Percentiles rank a stretch among this genome's conserved stretches.
Conservation (phyloP, 2,113 vertebrate genomes). For the Trochalopteron elliotii region DNA sequence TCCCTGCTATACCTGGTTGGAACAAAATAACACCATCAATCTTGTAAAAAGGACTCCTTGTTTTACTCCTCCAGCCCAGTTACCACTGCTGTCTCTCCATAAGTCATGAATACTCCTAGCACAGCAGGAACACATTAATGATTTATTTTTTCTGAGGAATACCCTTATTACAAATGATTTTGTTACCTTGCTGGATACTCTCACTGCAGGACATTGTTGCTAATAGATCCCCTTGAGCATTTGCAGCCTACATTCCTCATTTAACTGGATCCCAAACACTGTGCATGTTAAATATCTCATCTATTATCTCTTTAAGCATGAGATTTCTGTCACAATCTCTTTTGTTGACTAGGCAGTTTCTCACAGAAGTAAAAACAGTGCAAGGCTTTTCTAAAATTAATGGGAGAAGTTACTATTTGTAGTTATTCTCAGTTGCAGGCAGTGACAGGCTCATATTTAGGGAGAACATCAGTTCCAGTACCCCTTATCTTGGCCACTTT, state of each 20-base stretch:
- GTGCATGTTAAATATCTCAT: slow-evolving; percentile 43
- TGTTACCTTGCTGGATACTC: slow-evolving; percentile 27
- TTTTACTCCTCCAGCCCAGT: slow-evolving; percentile 11
- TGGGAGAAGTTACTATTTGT: neutral
- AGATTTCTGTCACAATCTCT: slow-evolving; percentile 2
- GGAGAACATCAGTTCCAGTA: neutral
- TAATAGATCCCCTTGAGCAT: slow-evolving; percentile 60
- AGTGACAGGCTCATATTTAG: neutral
- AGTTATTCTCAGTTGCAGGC: neutral
- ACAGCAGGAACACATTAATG: slow-evolving; percentile 36
- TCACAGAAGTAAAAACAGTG: neutral
- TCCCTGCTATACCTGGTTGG: neutral
- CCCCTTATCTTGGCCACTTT: neutral
- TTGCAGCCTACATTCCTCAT: neutral
- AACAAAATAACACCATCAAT: slow-evolving; percentile 43
- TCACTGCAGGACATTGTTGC: slow-evolving; percentile 6
- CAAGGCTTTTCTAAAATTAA: neutral
- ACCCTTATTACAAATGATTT: slow-evolving; percentile 30
- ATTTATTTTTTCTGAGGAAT: slow-evolving; percentile 42
- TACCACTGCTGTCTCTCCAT: neutral
- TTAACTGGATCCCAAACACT: slow-evolving; percentile 36
- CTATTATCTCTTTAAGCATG: slow-evolving; percentile 36
- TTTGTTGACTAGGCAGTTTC: neutral
- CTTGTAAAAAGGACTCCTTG: neutral
- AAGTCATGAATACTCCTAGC: slow-evolving; percentile 26